Base-by-base conservation (phyloP, 2,113 vertebrate species). In the Manacus vitellinus region DNA sequence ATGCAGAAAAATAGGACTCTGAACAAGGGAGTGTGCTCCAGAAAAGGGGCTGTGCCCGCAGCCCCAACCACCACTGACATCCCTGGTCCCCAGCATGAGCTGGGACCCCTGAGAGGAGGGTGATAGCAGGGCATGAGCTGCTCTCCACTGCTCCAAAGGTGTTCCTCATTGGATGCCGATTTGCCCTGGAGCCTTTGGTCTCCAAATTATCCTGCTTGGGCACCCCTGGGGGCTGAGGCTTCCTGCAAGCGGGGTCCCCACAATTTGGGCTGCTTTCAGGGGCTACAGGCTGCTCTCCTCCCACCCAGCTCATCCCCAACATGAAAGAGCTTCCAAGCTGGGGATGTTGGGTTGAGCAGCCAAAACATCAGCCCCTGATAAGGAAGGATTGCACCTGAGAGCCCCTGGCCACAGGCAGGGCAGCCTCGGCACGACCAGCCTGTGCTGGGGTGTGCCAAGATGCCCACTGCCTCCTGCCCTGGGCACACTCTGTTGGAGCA, bases 1-100 rank as follows among this genome's bases (percentile, higher is more conserved):
- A 96, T 98, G 98, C 98, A 98, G 98, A 97, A 97, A 94, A 98
- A 98, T 98, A 99, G 98, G 99, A 98, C 97, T 97, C 97, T 97
- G 94, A 93, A 95, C 97, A 98, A 97, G 91, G 1, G 95, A 97
- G 96, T 96, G 95, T 97, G 97, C 97, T 93, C 86, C 92, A 96
- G 95, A 94, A 85, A 94, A 30, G 84, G 43, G 59, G 43, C 79
- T 70, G 54, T 62, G 54, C 46, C 44, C 7, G 0, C 1, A 3
- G 56, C 51, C 56, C 73, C 8, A 20, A 2, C 80, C 80, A 62
- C 37, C 62, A 25, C 8, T 16, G 72, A 59, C 31, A 66, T 17
- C 71, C 21, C 71, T n/a, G 37, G 54, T 8, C 21, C 37, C 31
- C 0, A 5, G 39, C 54, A 44, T 0, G 3, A 66, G 43, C 78